A percentile compares a stretch with the other conserved stretches of the same genome.
These are phyloP conservation scores for Pyrochroa serraticornis DNA, from an alignment of 2,888 invertebrate species.

Conservation along the genomic window DNA sequence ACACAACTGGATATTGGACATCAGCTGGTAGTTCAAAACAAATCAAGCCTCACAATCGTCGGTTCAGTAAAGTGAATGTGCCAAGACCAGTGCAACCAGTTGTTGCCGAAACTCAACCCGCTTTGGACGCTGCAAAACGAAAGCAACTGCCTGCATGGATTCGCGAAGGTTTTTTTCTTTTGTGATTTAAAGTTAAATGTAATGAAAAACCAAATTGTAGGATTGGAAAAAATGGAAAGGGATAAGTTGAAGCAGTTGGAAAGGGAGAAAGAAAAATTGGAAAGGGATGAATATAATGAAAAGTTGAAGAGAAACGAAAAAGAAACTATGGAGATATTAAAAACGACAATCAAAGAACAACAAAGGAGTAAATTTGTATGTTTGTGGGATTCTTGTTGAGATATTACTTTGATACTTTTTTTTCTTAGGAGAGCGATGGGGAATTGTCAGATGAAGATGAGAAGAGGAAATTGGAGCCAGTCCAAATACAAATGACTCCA, in stretches of 20 bases:
- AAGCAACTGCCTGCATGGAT: slow-evolving; percentile 97
- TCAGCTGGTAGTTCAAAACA: slow-evolving; percentile 47
- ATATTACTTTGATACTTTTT: slow-evolving; percentile 6
- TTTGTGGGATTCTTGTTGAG: slow-evolving; percentile 28
- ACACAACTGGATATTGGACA: slow-evolving; percentile 48
- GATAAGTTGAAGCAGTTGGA: slow-evolving; percentile 89
- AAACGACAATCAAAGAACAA: slow-evolving; percentile 54
- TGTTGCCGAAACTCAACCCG: slow-evolving; percentile 37
- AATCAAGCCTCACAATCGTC: slow-evolving; percentile 55
- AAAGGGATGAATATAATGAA: slow-evolving; percentile 65
- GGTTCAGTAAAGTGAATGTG: slow-evolving; percentile 56
- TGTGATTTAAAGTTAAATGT: no score
- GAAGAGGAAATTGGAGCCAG: slow-evolving; percentile 47
- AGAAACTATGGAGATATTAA: slow-evolving; percentile 58
- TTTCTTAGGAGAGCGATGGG: slow-evolving; percentile 50
- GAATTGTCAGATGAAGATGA: slow-evolving; percentile 62
- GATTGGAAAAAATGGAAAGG: slow-evolving; percentile 96
- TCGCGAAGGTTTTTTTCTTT: slow-evolving; percentile 71
- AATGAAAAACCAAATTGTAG: slow-evolving; percentile 56
- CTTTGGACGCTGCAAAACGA: slow-evolving; percentile 82
- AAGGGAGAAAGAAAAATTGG: slow-evolving; percentile 71
- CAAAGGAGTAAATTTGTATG: slow-evolving; percentile 69
- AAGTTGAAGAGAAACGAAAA: slow-evolving; percentile 63
- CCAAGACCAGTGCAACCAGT: slow-evolving; percentile 43
- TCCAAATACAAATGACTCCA: slow-evolving; percentile 44